Percentiles rank a stretch among this genome's conserved stretches.
Conservation (phyloP, 2,888 invertebrate genomes). For the Eubasilissa splendida region DNA sequence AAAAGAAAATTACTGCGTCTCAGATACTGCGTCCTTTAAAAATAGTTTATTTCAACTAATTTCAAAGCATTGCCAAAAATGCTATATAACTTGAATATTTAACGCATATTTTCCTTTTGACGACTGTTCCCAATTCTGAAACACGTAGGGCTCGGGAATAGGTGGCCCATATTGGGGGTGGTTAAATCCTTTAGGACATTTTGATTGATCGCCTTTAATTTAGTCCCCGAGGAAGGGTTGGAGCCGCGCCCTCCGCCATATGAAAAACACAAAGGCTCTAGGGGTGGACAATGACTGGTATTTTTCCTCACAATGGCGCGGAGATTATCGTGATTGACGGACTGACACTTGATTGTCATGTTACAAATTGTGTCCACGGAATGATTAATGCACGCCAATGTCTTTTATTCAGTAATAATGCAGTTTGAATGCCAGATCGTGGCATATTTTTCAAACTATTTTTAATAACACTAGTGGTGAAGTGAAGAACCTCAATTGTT, state of each 20-base stretch:
- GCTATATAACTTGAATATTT: not conserved
- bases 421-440: too few species aligned
- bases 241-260: slow-evolving; percentile 11
- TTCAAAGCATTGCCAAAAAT: too few species aligned
- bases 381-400: slow-evolving; percentile 25
- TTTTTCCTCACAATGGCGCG: slow-evolving; percentile 34
- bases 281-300: slow-evolving; percentile 35
- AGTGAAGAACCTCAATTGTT: too few species aligned
- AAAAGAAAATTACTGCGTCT: too few species aligned
- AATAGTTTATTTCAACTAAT: too few species aligned
- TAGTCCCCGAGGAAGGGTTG: slow-evolving; percentile 47
- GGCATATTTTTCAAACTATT: too few species aligned
- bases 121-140: not conserved
- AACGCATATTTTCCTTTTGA: slow-evolving; percentile 8
- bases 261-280: slow-evolving; percentile 14
- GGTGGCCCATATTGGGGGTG: slow-evolving; percentile 20
- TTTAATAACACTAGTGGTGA: too few species aligned
- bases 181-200: slow-evolving; percentile 50
- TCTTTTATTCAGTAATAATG: not conserved
- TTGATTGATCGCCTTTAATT: slow-evolving; percentile 55
- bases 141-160: not conserved
- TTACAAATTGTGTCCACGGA: slow-evolving; percentile 27
- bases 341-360: slow-evolving; percentile 38
- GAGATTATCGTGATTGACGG: slow-evolving; percentile 35
- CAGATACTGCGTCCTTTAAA: too few species aligned